Base-by-base conservation (phyloP, 2,888 invertebrate species). In the Polymixis flavicincta region DNA sequence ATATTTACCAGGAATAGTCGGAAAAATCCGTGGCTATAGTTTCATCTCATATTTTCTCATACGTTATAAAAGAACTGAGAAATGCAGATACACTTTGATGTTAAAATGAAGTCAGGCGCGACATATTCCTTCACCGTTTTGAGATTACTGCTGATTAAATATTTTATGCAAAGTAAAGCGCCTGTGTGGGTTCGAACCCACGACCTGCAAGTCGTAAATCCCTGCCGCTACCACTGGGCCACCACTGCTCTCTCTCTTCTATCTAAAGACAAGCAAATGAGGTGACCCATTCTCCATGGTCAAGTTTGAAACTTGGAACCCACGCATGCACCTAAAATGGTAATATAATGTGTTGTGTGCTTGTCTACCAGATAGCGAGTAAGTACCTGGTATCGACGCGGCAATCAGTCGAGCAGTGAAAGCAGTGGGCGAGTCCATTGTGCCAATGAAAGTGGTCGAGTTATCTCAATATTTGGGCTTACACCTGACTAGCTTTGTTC, bases 361-460 rank as follows among this genome's bases (percentile, higher is more conserved):
- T 84, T 82, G 82, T 78, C 71, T 75, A 70, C 59, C 52, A 79
- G 82, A 82, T 87, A 84, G 85, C 80, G 84, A 79, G 69, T 6
- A 37, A 6, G 37, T 37, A 37, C 6, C 5, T 37, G n/a, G n/a
- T n/a, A 73, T 78, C 71, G 75, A 57, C 59, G 68, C 64, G 73
- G 85, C 89, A 88, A 92, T 93, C 92, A 92, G 92, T 93, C 90
- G 91, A 89, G 86, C 87, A 94, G 95, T 93, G 95, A 95, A 95
- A 95, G 95, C 93, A 86, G 86, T 82, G 84, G 84, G 89, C 87
- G 85, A 85, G 87, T 74, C 90, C 88, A 92, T 92, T 93, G 93
- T 92, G 88, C 83, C 82, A 70, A 93, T 89, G 93, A 93, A 93
- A 94, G 93, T 93, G 88, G 86, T 86, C 87, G 71, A 75, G 84